phyloP scores from a whole-genome alignment of 2,113 vertebrate species.

The Saguinus imperator region DNA sequence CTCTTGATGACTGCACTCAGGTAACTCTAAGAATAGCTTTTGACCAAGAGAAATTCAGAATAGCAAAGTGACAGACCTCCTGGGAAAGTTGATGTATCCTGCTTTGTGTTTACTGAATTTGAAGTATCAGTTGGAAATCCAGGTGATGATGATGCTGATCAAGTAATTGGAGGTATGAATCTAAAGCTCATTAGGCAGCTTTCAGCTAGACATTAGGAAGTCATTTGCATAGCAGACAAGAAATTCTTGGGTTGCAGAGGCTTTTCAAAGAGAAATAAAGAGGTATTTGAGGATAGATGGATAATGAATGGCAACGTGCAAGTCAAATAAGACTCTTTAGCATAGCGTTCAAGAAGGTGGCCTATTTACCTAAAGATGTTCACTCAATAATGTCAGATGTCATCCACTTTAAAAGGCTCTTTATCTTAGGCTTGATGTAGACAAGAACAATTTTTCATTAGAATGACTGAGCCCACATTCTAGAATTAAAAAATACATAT shows the following conservation, averaged over 20 bases:
- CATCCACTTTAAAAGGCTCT: neutral
- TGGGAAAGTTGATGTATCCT: neutral
- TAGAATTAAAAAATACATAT: neutral
- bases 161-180: constrained; percentile 48
- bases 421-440: neutral
- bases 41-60: constrained; percentile 20
- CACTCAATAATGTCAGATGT: neutral
- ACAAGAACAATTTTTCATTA: neutral
- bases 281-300: neutral
- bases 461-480: neutral
- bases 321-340: neutral
- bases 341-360: neutral
- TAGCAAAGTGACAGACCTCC: neutral
- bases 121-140: constrained; percentile 21
- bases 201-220: constrained; percentile 35
- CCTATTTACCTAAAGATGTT: neutral
- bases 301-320: neutral
- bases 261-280: neutral
- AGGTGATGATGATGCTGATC: constrained; percentile 38
- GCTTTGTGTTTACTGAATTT: constrained; percentile 29
- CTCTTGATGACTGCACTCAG: neutral
- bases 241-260: neutral
- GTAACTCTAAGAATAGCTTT: neutral
- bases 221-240: constrained; percentile 17
- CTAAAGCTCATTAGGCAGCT: constrained; percentile 37